Conservation (phyloP, 2,888 invertebrate species). For the Tipula confusa region DNA sequence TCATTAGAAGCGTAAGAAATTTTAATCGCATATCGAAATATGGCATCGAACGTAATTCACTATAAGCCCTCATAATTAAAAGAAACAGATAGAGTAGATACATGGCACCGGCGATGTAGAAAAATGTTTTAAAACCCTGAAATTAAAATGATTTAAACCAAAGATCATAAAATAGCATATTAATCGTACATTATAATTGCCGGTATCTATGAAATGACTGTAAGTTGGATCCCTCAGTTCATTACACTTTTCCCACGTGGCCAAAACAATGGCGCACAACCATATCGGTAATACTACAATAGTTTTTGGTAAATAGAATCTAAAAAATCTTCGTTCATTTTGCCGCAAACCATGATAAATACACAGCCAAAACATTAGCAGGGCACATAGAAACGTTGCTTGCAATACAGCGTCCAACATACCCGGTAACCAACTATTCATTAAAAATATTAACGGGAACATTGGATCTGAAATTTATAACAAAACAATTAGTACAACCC, state of each 20-base stretch:
- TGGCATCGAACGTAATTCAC: constrained; percentile 93
- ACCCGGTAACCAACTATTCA: constrained; percentile 87
- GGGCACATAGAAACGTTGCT: constrained; percentile 78
- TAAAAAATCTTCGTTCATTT: constrained; percentile 79
- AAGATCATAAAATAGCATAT: background rate
- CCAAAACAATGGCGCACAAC: constrained; percentile 78
- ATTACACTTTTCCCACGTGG: constrained; percentile 87
- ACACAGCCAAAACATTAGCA: constrained; percentile 91
- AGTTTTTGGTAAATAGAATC: constrained; percentile 89
- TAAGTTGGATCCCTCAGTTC: constrained; percentile 88
- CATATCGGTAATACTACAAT: constrained; percentile 81
- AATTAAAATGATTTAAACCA: background rate
- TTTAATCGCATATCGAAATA: constrained; percentile 92
- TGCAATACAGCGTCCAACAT: constrained; percentile 87
- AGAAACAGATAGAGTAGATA: constrained; percentile 82
- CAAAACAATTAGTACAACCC: background rate
- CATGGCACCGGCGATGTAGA: constrained; percentile 76
- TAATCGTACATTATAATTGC: constrained; percentile 68
- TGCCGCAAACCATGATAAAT: constrained; percentile 91
- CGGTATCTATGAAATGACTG: constrained; percentile 79
- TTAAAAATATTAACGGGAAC: constrained; percentile 84
- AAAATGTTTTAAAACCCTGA: constrained; percentile 86
- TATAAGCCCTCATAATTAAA: constrained; percentile 84
- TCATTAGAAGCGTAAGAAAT: constrained; percentile 81
- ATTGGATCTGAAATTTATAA: constrained; percentile 70